phyloP scores from a whole-genome alignment of 1,140 invertebrate genomes.

The Anoplolepis gracilipes region DNA sequence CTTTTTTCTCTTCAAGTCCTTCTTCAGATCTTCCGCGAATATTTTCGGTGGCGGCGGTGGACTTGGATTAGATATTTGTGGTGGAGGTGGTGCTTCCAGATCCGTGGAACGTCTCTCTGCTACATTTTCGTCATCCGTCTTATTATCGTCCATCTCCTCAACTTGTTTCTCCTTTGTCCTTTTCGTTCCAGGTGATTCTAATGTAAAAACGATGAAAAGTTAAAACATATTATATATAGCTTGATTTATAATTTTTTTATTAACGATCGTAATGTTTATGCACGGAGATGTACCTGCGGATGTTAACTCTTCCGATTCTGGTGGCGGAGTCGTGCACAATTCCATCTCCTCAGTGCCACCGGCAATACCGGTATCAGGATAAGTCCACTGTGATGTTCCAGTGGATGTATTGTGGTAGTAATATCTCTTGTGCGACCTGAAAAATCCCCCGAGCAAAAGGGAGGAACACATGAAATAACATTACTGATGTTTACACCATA shows the following conservation, averaged over 20 bases:
- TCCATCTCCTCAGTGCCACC: slow-evolving; percentile 88
- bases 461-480: slow-evolving; percentile 74
- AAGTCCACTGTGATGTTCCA: slow-evolving; percentile 89
- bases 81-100: slow-evolving; percentile 73
- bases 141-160: slow-evolving; percentile 38
- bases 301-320: slow-evolving; percentile 80
- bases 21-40: slow-evolving; percentile 80
- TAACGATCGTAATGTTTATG: slow-evolving; percentile 62
- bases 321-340: slow-evolving; percentile 87
- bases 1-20: slow-evolving; percentile 72
- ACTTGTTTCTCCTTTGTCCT: slow-evolving; percentile 66
- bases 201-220: neutral
- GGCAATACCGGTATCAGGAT: slow-evolving; percentile 87
- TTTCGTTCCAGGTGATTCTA: slow-evolving; percentile 15
- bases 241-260: neutral
- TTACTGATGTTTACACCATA: slow-evolving; percentile 55
- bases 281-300: slow-evolving; percentile 74
- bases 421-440: slow-evolving; percentile 90
- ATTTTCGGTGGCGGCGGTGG: slow-evolving; percentile 83
- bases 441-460: slow-evolving; percentile 83
- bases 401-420: slow-evolving; percentile 88
- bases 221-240: neutral
- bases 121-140: slow-evolving; percentile 22
- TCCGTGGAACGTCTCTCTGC: slow-evolving; percentile 28
- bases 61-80: slow-evolving; percentile 81